These are phyloP conservation scores for Microhierax caerulescens DNA, from an alignment of 2,797 vertebrate species.

Conservation along the genomic window DNA sequence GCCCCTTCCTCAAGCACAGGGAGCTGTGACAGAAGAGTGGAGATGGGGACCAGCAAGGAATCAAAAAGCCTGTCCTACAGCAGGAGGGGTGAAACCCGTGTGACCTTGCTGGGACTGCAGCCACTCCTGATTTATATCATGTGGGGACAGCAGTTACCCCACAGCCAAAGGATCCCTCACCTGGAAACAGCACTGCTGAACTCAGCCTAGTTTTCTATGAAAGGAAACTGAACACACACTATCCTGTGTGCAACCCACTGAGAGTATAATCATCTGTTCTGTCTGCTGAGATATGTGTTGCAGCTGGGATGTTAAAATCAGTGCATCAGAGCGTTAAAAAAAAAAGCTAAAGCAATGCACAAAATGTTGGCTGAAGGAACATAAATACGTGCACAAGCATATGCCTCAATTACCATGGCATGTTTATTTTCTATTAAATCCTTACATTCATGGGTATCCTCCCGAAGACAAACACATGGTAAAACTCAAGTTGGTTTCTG, in stretches of 20 bases:
- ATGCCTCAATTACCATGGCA: neutral
- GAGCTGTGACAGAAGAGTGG: neutral
- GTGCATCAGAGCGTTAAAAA: neutral
- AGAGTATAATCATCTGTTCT: neutral
- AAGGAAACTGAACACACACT: neutral
- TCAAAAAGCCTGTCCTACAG: neutral
- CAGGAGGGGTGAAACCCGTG: neutral
- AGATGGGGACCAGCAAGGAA: neutral
- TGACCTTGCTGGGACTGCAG: neutral
- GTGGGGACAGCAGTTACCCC: neutral
- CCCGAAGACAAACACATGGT: fast-evolving
- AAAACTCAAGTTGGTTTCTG: neutral
- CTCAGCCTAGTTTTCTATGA: neutral
- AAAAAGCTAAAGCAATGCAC: fast-evolving
- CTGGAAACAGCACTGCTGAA: neutral
- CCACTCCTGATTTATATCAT: neutral
- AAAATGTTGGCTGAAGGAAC: neutral
- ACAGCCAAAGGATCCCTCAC: neutral
- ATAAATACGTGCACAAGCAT: fast-evolving
- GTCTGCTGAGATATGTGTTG: neutral
- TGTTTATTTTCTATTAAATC: neutral
- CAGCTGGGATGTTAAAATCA: neutral
- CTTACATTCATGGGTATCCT: fast-evolving
- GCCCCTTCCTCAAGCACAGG: neutral
- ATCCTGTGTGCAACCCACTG: neutral